Conservation (phyloP, 2,888 invertebrate genomes). For the Stenchaetothrips biformis region DNA sequence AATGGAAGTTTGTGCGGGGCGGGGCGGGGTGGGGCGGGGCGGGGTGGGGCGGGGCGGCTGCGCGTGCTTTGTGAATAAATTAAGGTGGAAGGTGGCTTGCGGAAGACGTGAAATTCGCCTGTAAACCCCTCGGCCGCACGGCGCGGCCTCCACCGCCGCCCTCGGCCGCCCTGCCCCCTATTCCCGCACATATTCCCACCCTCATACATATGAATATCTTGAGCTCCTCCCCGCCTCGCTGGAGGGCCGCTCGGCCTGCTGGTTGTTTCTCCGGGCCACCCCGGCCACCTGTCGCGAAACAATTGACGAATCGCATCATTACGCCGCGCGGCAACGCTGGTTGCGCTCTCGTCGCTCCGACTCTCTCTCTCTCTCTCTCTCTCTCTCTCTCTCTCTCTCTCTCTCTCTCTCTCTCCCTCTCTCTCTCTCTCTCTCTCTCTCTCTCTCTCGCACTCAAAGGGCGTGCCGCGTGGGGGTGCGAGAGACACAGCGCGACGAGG, state of each 20-base stretch:
- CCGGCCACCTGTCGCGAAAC: conserved; percentile 19
- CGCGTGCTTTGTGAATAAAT: conserved; percentile 20
- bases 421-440: too few species aligned
- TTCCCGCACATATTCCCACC: conserved; percentile 12
- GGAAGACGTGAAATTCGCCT: conserved; percentile 17
- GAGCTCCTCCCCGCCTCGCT: not conserved
- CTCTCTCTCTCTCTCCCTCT: too few species aligned
- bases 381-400: not conserved
- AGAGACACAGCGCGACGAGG: too few species aligned
- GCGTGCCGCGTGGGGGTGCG: too few species aligned
- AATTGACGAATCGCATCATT: conserved; percentile 22
- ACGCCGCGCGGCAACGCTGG: too few species aligned
- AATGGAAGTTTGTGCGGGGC: too few species aligned
- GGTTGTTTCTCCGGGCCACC: not conserved
- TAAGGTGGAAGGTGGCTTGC: conserved; percentile 19
- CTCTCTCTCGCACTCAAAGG: too few species aligned
- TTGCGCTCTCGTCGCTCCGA: not conserved
- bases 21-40: not conserved
- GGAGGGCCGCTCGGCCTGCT: too few species aligned
- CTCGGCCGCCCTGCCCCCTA: not conserved
- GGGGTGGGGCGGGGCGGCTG: not conserved
- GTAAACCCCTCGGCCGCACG: conserved; percentile 4
- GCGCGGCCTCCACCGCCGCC: not conserved
- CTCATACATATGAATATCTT: conserved; percentile 24
- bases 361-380: not conserved